Evolutionary conservation across 1,140 invertebrate species (phyloP).

Genomic region (Chionoecetes opilio): DNA sequence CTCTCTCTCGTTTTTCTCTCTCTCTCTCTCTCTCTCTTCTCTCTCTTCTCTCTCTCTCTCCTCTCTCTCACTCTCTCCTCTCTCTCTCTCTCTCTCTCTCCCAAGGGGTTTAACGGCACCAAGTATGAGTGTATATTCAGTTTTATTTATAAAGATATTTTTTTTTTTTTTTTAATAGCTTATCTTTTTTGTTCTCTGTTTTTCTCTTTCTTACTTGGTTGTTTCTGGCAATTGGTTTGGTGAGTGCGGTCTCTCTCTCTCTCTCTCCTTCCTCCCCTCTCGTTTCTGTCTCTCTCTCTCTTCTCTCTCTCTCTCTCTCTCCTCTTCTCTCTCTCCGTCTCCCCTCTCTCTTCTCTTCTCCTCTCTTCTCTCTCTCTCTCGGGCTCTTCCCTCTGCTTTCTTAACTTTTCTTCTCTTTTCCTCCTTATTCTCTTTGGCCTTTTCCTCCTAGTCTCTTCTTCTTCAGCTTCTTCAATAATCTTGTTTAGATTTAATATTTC

Average conservation of each 20-base stretch:
- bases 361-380: not conserved
- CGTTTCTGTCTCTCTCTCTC: constrained; percentile 30
- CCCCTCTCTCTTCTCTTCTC: not conserved
- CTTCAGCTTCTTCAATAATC: not conserved
- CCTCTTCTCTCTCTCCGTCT: not conserved
- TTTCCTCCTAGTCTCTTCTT: not conserved
- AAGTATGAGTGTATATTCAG: too few relatives aligned
- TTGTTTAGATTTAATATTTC: constrained; percentile 37
- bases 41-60: not conserved
- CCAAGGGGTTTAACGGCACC: too few relatives aligned
- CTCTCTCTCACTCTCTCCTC: not conserved
- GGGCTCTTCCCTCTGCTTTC: constrained; percentile 1
- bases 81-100: not conserved
- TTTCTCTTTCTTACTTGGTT: too few relatives aligned
- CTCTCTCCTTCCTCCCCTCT: too few relatives aligned
- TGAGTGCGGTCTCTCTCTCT: too few relatives aligned
- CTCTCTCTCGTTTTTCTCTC: constrained; percentile 20
- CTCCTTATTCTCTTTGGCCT: not conserved
- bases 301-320: not conserved
- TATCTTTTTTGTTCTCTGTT: too few relatives aligned
- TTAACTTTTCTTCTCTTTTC: not conserved
- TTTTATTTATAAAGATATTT: too few relatives aligned
- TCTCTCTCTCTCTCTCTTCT: not conserved
- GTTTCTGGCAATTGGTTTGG: too few relatives aligned
- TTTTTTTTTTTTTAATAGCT: too few relatives aligned